These are phyloP conservation scores for Epirrhoe alternata DNA, from an alignment of 2,888 invertebrate genomes.

Conservation along the genomic window DNA sequence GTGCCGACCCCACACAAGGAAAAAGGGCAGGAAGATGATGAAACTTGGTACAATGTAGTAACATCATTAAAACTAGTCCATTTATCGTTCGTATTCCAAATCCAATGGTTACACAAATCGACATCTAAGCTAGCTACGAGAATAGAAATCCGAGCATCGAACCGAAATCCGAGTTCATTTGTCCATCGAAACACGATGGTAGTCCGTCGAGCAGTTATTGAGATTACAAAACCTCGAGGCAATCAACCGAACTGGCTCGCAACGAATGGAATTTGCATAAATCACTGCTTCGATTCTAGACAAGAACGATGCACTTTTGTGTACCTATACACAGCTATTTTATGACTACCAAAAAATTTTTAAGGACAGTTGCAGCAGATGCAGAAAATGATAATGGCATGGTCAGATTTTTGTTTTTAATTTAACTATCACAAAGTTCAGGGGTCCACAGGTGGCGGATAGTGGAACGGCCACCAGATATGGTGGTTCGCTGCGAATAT, in stretches of 20 bases:
- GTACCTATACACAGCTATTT: too few species aligned
- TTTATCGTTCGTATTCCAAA: background rate
- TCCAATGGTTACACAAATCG: background rate
- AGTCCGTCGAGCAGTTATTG: constrained; percentile 51
- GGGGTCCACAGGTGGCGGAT: too few species aligned
- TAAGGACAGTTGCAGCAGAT: too few species aligned
- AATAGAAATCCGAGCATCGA: background rate
- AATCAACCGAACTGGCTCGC: constrained; percentile 27
- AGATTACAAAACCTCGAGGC: constrained; percentile 48
- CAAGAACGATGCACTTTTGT: constrained; percentile 35
- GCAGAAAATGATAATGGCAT: too few species aligned
- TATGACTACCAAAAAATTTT: background rate
- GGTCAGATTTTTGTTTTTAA: too few species aligned
- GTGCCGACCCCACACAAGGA: too few species aligned
- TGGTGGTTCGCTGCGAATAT: too few species aligned
- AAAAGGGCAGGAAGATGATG: too few species aligned
- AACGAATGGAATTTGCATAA: constrained; percentile 52
- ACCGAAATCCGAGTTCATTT: background rate
- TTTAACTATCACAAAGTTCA: too few species aligned
- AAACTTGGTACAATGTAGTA: too few species aligned
- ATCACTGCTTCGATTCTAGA: constrained; percentile 56
- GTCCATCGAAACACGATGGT: constrained; percentile 37
- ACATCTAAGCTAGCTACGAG: background rate
- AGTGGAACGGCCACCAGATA: too few species aligned
- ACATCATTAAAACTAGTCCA: background rate